A percentile compares a stretch with the other conserved stretches of the same genome.
These are phyloP conservation scores for Zaprionus taronus DNA, from an alignment of 1,140 invertebrate genomes.

Conservation along the genomic window DNA sequence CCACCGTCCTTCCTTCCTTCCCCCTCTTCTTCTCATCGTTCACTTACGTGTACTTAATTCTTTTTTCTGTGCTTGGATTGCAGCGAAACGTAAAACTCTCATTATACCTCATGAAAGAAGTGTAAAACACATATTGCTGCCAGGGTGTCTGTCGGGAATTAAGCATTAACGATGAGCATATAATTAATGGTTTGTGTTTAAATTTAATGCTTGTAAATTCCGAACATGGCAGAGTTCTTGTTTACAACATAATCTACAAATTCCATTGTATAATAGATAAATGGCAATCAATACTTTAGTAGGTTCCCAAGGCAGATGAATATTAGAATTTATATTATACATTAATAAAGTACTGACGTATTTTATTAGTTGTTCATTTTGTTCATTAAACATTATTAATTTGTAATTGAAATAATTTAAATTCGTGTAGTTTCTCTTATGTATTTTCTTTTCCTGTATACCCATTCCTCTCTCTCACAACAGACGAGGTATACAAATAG, in stretches of 20 bases:
- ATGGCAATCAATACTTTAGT: too few species aligned
- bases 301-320: too few species aligned
- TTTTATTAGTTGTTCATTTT: neutral
- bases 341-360: too few species aligned
- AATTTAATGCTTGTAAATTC: neutral
- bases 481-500: neutral
- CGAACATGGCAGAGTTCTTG: neutral
- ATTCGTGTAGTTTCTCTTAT: neutral
- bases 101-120: conserved; percentile 17
- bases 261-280: too few species aligned
- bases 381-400: neutral
- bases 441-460: neutral
- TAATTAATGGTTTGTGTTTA: neutral
- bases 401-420: neutral
- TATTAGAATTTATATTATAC: too few species aligned
- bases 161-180: neutral
- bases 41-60: conserved; percentile 5
- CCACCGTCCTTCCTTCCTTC: neutral
- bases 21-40: neutral
- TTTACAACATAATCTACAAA: too few species aligned
- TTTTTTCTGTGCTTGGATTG: conserved; percentile 9
- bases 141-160: neutral
- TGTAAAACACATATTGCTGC: conserved; percentile 1
- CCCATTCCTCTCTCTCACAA: neutral
- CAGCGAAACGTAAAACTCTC: conserved; percentile 7